A percentile compares a stretch with the other conserved stretches of the same genome.
phyloP scores from a whole-genome alignment of 2,797 vertebrate genomes.

The Crypturellus tataupa region DNA sequence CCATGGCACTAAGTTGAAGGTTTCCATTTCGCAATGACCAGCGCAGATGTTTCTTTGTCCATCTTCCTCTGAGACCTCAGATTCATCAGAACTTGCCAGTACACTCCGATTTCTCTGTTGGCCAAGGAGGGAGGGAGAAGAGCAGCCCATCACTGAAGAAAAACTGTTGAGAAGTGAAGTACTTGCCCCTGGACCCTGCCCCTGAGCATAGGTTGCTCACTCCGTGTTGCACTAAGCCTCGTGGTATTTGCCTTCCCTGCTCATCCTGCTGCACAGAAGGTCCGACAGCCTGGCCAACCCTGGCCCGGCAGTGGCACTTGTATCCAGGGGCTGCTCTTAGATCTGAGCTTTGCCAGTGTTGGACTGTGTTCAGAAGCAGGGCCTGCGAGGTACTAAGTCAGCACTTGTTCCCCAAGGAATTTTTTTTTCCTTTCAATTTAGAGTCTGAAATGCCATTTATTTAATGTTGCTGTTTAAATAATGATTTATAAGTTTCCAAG shows the following conservation, averaged over 20 bases:
- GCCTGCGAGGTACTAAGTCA: constrained; percentile 24
- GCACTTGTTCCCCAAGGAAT: constrained; percentile 1
- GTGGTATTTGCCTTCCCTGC: neutral
- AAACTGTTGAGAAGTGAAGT: neutral
- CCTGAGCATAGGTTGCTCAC: neutral
- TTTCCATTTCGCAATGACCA: neutral
- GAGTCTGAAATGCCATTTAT: constrained; percentile 66
- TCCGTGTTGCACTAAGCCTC: neutral
- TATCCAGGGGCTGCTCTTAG: neutral
- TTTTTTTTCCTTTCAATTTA: constrained; percentile 65
- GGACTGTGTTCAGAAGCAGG: neutral
- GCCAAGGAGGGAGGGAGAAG: neutral
- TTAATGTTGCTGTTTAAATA: constrained; percentile 76
- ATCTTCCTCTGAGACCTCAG: neutral
- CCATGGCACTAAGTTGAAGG: neutral
- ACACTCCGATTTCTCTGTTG: neutral
- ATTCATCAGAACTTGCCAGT: neutral
- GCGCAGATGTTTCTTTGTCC: neutral
- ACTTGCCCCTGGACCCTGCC: neutral
- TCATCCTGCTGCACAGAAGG: neutral
- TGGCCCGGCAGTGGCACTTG: neutral
- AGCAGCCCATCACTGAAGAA: neutral
- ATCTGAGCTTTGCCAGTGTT: neutral
- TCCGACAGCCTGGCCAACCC: neutral
- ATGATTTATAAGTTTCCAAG: constrained; percentile 76